Evolutionary conservation across 1,140 invertebrate genomes (phyloP), one percentile per base, ranked within the genome.

Genomic region (Dendroctonus valens): DNA sequence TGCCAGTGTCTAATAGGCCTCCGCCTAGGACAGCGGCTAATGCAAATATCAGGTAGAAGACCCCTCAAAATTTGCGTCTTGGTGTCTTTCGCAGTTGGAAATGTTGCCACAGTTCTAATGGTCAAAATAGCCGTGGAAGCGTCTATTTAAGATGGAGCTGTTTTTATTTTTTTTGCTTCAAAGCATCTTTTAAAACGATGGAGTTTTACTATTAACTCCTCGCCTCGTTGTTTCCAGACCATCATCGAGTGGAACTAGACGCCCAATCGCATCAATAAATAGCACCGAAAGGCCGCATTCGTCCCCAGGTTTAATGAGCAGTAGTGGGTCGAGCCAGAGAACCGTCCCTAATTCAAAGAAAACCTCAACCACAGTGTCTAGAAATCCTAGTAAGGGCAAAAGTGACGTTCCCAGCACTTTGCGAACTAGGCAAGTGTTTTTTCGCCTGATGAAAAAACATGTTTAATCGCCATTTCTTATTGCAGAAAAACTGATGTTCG

Each of bases 381-480:
- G 70, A 37, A 71, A 71, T 53, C 39, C 65, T 11, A 71, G 70
- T 51, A 40, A 62, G 42, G 68, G 70, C 8, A 71, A 71, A 39
- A 71, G 65, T 39, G 70, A 71, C 11, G 40, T 44, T n/a, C 55
- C 67, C 8, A 58, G 14, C 14, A 61, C 59, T 6, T 39, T 70
- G 6, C 11, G 57, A 9, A 59, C 44, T 42, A 51, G 65, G 58
- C 44, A 42, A 14, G 40, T 26, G 26, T 26, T 26, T 26, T 26
- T 26, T 26, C 26, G 26, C 3, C 26, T 26, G 26, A 26, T 26
- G 26, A 26, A 3, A n/a, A 26, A 26, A 26, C 26, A 26, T 26
- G 26, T 3, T 26, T 26, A 26, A 26, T 26, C 26, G 26, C 26
- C 1, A 26, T 26, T 26, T 26, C 26, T 46, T 4, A 3, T 67